These are phyloP conservation scores for Rhabdornis inornatus DNA, from an alignment of 2,113 vertebrate genomes.

Conservation along the genomic window DNA sequence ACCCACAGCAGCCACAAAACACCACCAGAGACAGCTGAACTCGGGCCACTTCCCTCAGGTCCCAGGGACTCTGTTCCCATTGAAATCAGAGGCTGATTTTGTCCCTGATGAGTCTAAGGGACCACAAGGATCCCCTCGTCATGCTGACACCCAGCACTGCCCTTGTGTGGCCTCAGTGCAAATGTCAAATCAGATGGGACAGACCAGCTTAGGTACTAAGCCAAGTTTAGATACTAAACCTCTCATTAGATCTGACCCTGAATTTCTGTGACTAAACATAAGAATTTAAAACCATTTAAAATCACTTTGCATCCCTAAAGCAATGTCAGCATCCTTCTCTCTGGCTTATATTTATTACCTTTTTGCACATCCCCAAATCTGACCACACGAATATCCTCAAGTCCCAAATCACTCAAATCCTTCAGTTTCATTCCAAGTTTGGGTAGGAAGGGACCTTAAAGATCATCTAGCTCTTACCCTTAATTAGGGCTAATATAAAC, in stretches of 20 bases:
- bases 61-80: neutral
- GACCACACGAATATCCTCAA: rapidly evolving
- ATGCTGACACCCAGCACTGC: neutral
- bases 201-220: neutral
- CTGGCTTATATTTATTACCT: neutral
- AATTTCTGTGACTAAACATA: neutral
- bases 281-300: neutral
- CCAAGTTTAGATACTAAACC: neutral
- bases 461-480: neutral
- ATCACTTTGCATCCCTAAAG: neutral
- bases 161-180: neutral
- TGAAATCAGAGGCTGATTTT: neutral
- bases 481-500: neutral
- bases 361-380: neutral
- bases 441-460: neutral
- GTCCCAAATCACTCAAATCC: neutral
- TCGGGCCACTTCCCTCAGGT: neutral
- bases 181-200: rapidly evolving
- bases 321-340: neutral
- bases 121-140: neutral
- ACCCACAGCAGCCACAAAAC: constrained; percentile 50
- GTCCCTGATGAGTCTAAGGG: neutral
- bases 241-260: neutral
- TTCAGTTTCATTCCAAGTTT: neutral
- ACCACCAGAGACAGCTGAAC: neutral